phyloP scores from a whole-genome alignment of 2,113 vertebrate species.

The Cottus gobio region DNA sequence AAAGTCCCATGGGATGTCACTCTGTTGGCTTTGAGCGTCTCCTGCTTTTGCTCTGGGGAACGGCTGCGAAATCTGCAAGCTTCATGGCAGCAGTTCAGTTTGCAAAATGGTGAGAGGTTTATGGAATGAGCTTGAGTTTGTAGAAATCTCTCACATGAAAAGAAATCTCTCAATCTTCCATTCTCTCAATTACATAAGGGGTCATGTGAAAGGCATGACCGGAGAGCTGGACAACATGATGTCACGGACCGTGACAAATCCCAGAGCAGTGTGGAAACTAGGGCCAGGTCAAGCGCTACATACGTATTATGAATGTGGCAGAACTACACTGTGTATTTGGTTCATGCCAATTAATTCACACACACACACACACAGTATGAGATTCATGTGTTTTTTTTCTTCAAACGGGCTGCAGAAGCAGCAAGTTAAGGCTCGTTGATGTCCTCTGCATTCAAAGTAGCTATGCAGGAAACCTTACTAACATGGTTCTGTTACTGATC shows the following conservation, averaged over 20 bases:
- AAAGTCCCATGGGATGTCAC: slow-evolving; percentile 30
- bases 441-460: neutral
- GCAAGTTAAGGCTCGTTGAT: neutral
- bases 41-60: slow-evolving; percentile 26
- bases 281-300: neutral
- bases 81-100: slow-evolving; percentile 39
- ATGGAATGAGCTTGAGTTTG: slow-evolving; percentile 36
- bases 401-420: neutral
- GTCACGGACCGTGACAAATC: neutral
- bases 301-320: neutral
- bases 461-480: neutral
- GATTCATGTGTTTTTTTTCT: neutral
- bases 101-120: slow-evolving; percentile 31
- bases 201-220: neutral
- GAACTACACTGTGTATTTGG: neutral
- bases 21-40: slow-evolving; percentile 30
- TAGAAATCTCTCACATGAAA: neutral
- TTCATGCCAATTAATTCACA: neutral
- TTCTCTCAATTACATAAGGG: neutral
- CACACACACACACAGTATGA: neutral
- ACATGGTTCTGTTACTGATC: neutral
- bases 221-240: neutral
- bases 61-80: slow-evolving; percentile 19
- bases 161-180: neutral
- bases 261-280: neutral